Conservation (phyloP, 2,797 vertebrate species). For the Aphelocoma californica region DNA sequence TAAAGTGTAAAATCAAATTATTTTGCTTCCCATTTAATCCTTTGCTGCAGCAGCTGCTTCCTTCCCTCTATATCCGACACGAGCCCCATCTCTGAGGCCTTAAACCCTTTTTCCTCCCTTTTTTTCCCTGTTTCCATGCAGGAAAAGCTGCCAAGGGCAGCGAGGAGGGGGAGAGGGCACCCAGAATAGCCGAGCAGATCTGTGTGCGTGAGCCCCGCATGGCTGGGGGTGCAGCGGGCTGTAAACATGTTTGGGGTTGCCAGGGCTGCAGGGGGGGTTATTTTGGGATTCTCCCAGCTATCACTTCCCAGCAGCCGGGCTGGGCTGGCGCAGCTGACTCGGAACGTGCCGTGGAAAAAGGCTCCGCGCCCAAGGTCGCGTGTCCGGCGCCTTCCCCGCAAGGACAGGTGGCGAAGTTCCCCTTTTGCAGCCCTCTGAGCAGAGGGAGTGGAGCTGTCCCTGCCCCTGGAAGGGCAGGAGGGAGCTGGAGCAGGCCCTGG, state of each 20-base stretch:
- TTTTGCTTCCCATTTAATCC: background rate
- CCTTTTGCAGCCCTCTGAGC: background rate
- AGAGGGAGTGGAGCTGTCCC: background rate
- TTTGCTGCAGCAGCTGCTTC: background rate
- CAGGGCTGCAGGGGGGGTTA: constrained; percentile 74
- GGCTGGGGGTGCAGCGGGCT: background rate
- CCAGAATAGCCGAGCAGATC: constrained; percentile 52
- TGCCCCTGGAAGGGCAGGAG: background rate
- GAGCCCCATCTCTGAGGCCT: rapidly evolving
- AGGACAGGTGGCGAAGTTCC: constrained; percentile 34
- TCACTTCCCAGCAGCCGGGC: constrained; percentile 62
- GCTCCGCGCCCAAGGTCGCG: constrained; percentile 21
- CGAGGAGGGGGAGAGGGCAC: constrained; percentile 7
- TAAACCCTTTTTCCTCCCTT: background rate
- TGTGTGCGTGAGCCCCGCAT: background rate
- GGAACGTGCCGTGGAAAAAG: constrained; percentile 36
- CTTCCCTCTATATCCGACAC: background rate
- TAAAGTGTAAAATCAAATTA: background rate
- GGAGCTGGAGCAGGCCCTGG: too few species aligned
- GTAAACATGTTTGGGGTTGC: constrained; percentile 82
- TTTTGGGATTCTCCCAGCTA: constrained; percentile 67
- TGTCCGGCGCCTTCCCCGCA: background rate
- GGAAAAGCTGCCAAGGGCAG: background rate
- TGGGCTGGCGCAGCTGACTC: constrained; percentile 71
- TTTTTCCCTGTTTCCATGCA: rapidly evolving